These are phyloP conservation scores for Incurvaria masculella DNA, from an alignment of 2,888 invertebrate genomes.

Conservation along the genomic window DNA sequence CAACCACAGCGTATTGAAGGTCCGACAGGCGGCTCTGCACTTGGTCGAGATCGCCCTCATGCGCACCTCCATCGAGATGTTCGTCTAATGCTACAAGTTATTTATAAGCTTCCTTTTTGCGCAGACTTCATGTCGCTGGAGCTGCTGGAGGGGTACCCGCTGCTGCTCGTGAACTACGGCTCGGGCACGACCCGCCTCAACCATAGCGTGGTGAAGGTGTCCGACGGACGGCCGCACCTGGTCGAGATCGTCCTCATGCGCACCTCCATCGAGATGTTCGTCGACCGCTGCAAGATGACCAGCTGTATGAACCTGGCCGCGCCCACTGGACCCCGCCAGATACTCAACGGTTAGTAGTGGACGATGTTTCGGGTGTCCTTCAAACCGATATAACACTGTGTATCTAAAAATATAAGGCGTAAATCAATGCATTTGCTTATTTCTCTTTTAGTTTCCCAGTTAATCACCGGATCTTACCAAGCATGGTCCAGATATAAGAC, in stretches of 20 bases:
- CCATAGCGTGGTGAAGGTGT: constrained; percentile 67
- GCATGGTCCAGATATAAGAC: too few species aligned
- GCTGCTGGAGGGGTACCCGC: constrained; percentile 76
- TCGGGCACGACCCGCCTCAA: constrained; percentile 71
- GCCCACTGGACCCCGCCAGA: constrained; percentile 68
- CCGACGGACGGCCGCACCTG: constrained; percentile 83
- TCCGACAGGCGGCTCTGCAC: constrained; percentile 85
- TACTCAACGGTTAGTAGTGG: constrained; percentile 64
- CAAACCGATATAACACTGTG: too few species aligned
- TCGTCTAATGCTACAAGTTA: constrained; percentile 73
- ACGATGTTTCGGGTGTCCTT: too few species aligned
- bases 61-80: constrained; percentile 66
- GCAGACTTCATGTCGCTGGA: constrained; percentile 90
- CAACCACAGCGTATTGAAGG: constrained; percentile 64
- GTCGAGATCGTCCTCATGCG: constrained; percentile 73
- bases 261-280: constrained; percentile 69
- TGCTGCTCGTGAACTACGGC: constrained; percentile 85
- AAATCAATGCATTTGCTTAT: too few species aligned
- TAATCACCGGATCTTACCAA: too few species aligned
- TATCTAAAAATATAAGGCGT: too few species aligned
- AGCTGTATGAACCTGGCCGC: constrained; percentile 69
- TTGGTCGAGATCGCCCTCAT: constrained; percentile 75
- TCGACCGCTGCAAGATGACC: constrained; percentile 70
- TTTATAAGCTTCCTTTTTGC: constrained; percentile 3
- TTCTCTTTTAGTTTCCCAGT: too few species aligned